These are phyloP conservation scores for Popillia japonica DNA, from an alignment of 1,140 invertebrate genomes.

Conservation along the genomic window DNA sequence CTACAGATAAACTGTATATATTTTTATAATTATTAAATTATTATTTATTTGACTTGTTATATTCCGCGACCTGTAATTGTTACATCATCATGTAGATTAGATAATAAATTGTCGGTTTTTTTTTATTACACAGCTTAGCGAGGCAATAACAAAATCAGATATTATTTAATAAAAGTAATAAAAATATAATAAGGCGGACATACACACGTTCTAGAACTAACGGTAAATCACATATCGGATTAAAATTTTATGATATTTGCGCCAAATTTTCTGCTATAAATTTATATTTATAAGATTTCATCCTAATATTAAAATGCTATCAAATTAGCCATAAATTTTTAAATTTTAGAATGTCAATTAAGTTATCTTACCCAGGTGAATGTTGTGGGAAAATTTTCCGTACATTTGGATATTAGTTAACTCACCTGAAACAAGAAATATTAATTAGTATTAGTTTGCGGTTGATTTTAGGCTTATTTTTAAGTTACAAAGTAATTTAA, in stretches of 20 bases:
- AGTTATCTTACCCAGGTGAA: too few species aligned
- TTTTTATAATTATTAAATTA: constrained; percentile 18
- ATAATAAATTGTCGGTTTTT: not conserved
- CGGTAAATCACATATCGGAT: not conserved
- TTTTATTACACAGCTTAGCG: not conserved
- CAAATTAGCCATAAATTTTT: too few species aligned
- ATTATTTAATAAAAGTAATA: not conserved
- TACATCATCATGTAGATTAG: constrained; percentile 30
- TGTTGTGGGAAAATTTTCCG: too few species aligned
- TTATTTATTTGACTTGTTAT: constrained; percentile 17
- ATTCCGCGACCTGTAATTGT: not conserved
- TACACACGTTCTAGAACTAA: not conserved
- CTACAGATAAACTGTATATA: too few species aligned
- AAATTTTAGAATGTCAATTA: too few species aligned
- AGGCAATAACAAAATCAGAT: not conserved
- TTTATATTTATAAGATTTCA: not conserved
- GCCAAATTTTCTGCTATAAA: not conserved
- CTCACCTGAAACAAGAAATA: too few species aligned
- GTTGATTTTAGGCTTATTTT: too few species aligned
- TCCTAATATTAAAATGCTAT: too few species aligned
- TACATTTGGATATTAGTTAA: too few species aligned
- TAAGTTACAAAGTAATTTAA: too few species aligned
- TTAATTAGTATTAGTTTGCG: too few species aligned
- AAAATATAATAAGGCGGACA: not conserved
- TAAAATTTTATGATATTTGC: not conserved